These are phyloP conservation scores for Chelidonichthys spinosus DNA, from an alignment of 2,797 vertebrate species.

Conservation along the genomic window DNA sequence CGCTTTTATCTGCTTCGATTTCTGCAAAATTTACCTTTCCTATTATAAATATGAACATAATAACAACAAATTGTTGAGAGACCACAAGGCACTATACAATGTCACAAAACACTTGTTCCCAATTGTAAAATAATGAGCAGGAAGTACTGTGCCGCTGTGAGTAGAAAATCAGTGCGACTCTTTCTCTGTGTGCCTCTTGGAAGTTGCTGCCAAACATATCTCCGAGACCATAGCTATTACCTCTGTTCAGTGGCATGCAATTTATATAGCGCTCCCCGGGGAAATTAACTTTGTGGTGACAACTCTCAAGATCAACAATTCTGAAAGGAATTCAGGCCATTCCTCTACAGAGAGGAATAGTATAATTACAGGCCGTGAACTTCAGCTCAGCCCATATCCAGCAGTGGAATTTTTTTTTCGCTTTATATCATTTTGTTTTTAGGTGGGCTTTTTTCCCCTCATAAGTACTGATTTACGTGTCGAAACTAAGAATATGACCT, in stretches of 20 bases:
- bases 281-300: slow-evolving; percentile 85
- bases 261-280: slow-evolving; percentile 79
- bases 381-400: slow-evolving; percentile 13
- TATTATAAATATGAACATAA: slow-evolving; percentile 66
- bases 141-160: slow-evolving; percentile 35
- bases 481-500: slow-evolving; percentile 22
- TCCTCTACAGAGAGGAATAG: slow-evolving; percentile 65
- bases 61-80: slow-evolving; percentile 67
- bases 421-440: slow-evolving; percentile 54
- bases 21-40: slow-evolving; percentile 43
- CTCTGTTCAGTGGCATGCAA: slow-evolving; percentile 78
- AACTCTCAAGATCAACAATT: slow-evolving; percentile 85
- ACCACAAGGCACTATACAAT: slow-evolving; percentile 68
- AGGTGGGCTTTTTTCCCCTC: slow-evolving; percentile 2
- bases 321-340: slow-evolving; percentile 76
- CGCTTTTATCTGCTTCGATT: slow-evolving; percentile 55
- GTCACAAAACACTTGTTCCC: slow-evolving; percentile 62
- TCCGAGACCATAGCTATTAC: slow-evolving; percentile 73
- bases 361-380: slow-evolving; percentile 78
- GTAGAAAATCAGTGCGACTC: slow-evolving; percentile 25
- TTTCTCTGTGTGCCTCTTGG: slow-evolving; percentile 49
- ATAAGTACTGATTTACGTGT: slow-evolving; percentile 16
- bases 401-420: slow-evolving; percentile 30
- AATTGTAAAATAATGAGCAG: slow-evolving; percentile 64
- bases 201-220: slow-evolving; percentile 74